Base-by-base conservation (phyloP, 2,113 vertebrate species). In the Nesogale talazaci region DNA sequence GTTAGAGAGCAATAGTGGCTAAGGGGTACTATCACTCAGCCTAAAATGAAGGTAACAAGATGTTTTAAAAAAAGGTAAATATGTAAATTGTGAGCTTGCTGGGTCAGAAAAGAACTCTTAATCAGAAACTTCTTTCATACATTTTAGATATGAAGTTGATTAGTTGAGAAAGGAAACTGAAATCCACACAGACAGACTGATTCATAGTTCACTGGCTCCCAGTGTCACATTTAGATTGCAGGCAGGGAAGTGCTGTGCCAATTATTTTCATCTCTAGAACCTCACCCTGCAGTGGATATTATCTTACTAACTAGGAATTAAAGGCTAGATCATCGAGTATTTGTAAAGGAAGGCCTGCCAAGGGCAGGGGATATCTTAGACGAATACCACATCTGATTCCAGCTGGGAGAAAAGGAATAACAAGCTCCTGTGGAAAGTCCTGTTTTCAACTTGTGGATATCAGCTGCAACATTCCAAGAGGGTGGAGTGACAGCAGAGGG, bases 361-460 rank as follows among this genome's bases (percentile, higher is more conserved):
- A 94, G 34, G 20, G 22, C 1, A 91, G 85, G 10, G 38, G 82
- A 65, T 17, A 88, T 76, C n/a, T 74, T 59, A 94, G 94, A 92
- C 78, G n/a, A 93, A 88, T 82, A 36, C 12, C 56, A 78, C 61
- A 95, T 59, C 92, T 93, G 67, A 0, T 0, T 27, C 42, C 92
- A 52, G 75, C 40, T 86, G 84, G 46, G 69, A 91, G 91, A 95
- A 83, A n/a, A 75, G 27, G 61, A 97, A 89, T 83, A 96, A 83
- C 74, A n/a, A 94, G 72, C 80, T 94, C 80, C 93, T 90, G 61
- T 96, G 83, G 78, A 78, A 95, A 94, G 83, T 94, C 74, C 84
- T 90, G 56, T 93, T 95, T 96, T 90, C 61, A 91, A 46, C 65
- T 40, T 94, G 95, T 93, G 75, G 56, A 94, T 94, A 94, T 92